Evolutionary conservation across 2,113 vertebrate genomes (phyloP), one percentile per base, ranked within the genome.

Genomic region (Hepsetus odoe): DNA sequence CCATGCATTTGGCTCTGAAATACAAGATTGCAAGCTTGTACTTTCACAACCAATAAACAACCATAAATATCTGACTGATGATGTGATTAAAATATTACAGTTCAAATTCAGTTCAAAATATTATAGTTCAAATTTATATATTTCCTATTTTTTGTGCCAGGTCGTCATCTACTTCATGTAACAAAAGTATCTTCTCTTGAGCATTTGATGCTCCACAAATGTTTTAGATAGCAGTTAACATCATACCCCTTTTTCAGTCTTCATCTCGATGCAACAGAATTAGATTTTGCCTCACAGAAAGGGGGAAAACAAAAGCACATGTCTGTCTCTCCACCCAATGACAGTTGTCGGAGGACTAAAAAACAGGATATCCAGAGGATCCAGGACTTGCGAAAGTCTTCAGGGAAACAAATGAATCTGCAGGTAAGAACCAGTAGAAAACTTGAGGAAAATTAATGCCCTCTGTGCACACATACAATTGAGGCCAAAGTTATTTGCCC

Each of bases 301-400:
- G n/a, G 20, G n/a, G n/a, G 12, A n/a, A 42, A 64, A 53, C 32
- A 33, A 53, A 59, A 26, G n/a, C 72, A 70, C 5, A 20, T 49
- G 4, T 35, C 38, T 51, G 28, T 72, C 18, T 82, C 42, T 55
- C 56, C 46, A 71, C 46, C 16, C 16, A 49, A 44, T 24, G 38
- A 18, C 22, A 24, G 12, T 44, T 51, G 18, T 69, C 5, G 3
- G 6, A 2, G 33, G 26, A 16, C 22, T n/a, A 22, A 68, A 28
- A 44, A 61, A 49, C 59, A 61, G 30, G 20, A 58, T 30, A 40
- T 30, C 4, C 26, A 0, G 12, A 68, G 42, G 71, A 78, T 14
- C 38, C 64, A 28, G 9, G 68, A 30, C 1, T 0, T 30, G 33
- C 38, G 44, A 4, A 11, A 42, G 46, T 20, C 28, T 16, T 66